Base-by-base conservation (phyloP, 2,113 vertebrate species). In the Pavo muticus region DNA sequence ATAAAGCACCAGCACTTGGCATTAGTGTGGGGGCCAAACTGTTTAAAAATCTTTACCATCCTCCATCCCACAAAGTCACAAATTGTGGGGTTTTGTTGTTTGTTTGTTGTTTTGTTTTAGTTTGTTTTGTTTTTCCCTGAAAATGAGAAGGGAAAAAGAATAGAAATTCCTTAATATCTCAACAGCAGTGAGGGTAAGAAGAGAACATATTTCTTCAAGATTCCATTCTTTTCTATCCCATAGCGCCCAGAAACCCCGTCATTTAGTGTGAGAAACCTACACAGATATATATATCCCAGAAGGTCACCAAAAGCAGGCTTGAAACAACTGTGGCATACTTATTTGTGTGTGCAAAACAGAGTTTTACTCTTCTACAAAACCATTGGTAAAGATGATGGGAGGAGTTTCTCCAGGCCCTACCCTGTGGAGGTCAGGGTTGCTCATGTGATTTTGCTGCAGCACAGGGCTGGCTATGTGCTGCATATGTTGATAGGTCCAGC, bases 1-100 rank as follows among this genome's bases (percentile, higher is more conserved):
- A 65, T 78, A 90, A 91, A 95, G 73, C 24, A 69, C n/a, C 35
- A 25, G 84, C 90, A 75, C 64, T 91, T 90, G 91, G n/a, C 54
- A 63, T 57, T 71, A 40, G 70, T 78, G 17, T 54, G 32, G 59
- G 47, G 45, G 14, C 61, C 86, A 87, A 65, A 82, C 88, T 75
- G 86, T 93, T 91, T 81, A 67, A 0, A 32, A 90, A 65, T 50
- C n/a, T 84, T 8, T 63, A 64, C 61, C 30, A 70, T 40, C 18
- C 61, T 35, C 16, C 25, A 39, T 12, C 23, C 2, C 3, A 17
- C 57, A 86, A 86, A 82, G 52, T 88, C 67, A 37, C 44, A 30
- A 75, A 50, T 6, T 23, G 8, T 9, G n/a, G 27, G 16, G 17
- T 64, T 25, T 63, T 71, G 40, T 47, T 10, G 0, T 18, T 30